A percentile compares a stretch with the other conserved stretches of the same genome.
phyloP scores from a whole-genome alignment of 2,113 vertebrate genomes.

The Chrysemys picta region DNA sequence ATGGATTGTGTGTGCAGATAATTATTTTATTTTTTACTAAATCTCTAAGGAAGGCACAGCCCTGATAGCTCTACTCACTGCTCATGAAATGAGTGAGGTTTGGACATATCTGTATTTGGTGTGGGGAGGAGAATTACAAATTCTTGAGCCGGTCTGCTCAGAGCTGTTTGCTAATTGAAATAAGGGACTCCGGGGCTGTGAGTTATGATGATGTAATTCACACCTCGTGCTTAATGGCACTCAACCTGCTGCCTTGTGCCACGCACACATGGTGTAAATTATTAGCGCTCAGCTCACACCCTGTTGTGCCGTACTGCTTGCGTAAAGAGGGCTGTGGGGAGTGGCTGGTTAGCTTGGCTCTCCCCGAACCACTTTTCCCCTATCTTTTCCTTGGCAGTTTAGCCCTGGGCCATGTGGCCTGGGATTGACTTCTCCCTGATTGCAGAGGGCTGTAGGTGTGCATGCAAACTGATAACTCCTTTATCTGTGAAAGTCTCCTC shows the following conservation, averaged over 20 bases:
- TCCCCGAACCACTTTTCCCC: rapidly evolving
- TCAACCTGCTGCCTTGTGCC: background rate
- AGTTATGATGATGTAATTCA: constrained; percentile 63
- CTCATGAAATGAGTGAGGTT: constrained; percentile 36
- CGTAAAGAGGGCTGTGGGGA: background rate
- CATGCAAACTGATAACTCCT: background rate
- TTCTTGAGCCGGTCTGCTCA: background rate
- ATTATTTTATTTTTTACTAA: constrained; percentile 25
- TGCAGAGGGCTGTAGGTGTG: rapidly evolving
- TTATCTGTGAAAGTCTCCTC: background rate
- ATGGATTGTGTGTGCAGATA: constrained; percentile 33
- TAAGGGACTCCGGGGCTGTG: constrained; percentile 7
- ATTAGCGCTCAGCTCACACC: background rate
- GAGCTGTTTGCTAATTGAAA: background rate
- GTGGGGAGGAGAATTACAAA: constrained; percentile 37
- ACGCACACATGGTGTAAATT: rapidly evolving
- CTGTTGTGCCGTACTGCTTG: background rate
- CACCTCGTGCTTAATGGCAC: background rate
- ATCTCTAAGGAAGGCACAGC: background rate
- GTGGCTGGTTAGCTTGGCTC: background rate
- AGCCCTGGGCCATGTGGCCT: background rate
- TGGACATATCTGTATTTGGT: constrained; percentile 9
- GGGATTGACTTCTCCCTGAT: background rate
- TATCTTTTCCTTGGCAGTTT: background rate
- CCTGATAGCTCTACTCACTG: constrained; percentile 4